Evolutionary conservation across 2,113 vertebrate species (phyloP).

Genomic region (Genyomyrus donnyi): DNA sequence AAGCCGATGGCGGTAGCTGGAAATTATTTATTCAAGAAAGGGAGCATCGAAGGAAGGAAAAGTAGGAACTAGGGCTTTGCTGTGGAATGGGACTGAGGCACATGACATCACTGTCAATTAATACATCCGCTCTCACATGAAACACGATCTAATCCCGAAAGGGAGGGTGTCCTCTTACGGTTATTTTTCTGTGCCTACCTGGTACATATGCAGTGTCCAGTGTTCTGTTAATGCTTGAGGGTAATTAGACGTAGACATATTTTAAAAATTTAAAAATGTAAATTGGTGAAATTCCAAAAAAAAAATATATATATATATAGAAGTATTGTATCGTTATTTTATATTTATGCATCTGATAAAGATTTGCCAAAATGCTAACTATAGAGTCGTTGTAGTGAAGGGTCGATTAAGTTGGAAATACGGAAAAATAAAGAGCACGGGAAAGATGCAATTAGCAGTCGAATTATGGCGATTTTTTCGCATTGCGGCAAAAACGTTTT

Average conservation of each 20-base stretch:
- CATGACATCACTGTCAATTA: background rate
- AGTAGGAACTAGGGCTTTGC: background rate
- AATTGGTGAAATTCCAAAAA: background rate
- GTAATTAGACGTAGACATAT: background rate
- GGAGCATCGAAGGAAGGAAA: constrained; percentile 20
- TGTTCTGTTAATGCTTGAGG: background rate
- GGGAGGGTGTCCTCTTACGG: background rate
- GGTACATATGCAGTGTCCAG: background rate
- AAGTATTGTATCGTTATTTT: background rate
- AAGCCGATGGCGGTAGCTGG: constrained; percentile 54
- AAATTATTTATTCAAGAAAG: constrained; percentile 62
- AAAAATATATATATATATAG: too few species aligned
- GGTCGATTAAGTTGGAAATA: background rate
- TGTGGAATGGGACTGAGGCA: background rate
- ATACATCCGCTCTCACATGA: background rate
- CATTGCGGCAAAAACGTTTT: background rate
- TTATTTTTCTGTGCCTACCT: background rate
- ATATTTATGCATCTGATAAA: background rate
- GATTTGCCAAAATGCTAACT: background rate
- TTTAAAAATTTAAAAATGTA: too few species aligned
- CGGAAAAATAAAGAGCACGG: background rate
- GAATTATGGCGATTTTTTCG: background rate
- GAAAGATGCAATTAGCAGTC: background rate
- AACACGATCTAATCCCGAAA: background rate
- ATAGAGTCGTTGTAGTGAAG: background rate